Base-by-base conservation (phyloP, 2,888 invertebrate species). In the Epistrophe grossulariae region DNA sequence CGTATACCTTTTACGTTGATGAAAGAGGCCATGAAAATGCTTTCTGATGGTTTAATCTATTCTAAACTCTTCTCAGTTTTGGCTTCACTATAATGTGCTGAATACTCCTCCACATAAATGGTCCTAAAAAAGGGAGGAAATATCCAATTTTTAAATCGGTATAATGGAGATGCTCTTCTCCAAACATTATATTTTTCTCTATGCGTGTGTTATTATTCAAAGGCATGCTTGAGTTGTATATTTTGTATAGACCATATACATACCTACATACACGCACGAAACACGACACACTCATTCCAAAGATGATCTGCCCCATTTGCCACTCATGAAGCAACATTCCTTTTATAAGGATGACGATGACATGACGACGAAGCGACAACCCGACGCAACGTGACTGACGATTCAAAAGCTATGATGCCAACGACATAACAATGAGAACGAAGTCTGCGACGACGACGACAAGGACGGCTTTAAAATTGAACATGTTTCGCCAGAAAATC, bases 141-240 rank as follows among this genome's bases (percentile, higher is more conserved):
- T 24, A 55, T 48, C 45, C 19, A 24, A 38, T 62, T 62, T 78
- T 78, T 48, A 60, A 78, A 78, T 78, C 48, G 19, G 19, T 31
- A 55, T 45, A 70, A 55, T 55, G 70, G 55, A 45, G 40, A 10
- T 17, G 13, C 17, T 35, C 19, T 24, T 40, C 8, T 40, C 15
- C 17, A 48, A 35, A 48, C 66, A 19, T 40, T 50, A 66, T 66
- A n/a, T 24, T 24, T 24, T 55, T 17, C 40, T 64, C 45, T 74
- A 57, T 80, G 70, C 74, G 87, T 57, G 87, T 57, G 82, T 87
- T 87, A 83, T 87, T 87, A 87, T 87, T 87, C 87, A 82, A 79
- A 83, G 71, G 66, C 87, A 87, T 79, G 79, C 83, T 79, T 60
- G 52, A 79, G 72, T 62, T 87, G 78, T 74, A 35, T 35, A 35